phyloP scores from a whole-genome alignment of 2,888 invertebrate genomes.

The Melanostoma mellinum region DNA sequence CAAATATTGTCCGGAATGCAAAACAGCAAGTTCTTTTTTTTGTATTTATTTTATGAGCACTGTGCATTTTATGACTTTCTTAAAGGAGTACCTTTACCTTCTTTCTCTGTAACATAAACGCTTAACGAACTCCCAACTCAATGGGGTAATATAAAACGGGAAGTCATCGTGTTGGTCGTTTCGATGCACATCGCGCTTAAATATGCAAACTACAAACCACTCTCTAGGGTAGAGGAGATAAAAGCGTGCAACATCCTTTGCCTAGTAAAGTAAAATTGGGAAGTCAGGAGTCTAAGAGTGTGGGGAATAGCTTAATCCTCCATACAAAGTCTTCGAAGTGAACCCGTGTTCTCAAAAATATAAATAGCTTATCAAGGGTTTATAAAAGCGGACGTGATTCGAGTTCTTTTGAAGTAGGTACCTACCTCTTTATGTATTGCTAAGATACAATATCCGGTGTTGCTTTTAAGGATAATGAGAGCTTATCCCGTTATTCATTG shows the following conservation, averaged over 20 bases:
- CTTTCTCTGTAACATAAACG: slow-evolving; percentile 52
- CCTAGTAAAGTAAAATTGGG: slow-evolving; percentile 45
- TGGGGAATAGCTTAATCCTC: slow-evolving; percentile 50
- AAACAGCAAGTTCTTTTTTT: slow-evolving; percentile 16
- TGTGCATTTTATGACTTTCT: slow-evolving; percentile 41
- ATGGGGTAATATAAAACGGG: slow-evolving; percentile 54
- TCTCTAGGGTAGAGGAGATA: slow-evolving; percentile 16
- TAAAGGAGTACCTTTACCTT: slow-evolving; percentile 11
- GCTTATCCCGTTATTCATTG: slow-evolving; percentile 65
- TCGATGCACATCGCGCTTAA: slow-evolving; percentile 1
- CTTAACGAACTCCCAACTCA: slow-evolving; percentile 60
- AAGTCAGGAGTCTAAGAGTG: slow-evolving; percentile 50
- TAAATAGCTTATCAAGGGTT: slow-evolving; percentile 39
- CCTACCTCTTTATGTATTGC: slow-evolving; percentile 14
- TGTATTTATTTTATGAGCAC: neutral
- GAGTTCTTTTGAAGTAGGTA: slow-evolving; percentile 25
- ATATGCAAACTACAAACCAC: slow-evolving; percentile 48
- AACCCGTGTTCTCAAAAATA: neutral
- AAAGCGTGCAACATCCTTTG: slow-evolving; percentile 26
- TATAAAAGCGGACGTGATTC: slow-evolving; percentile 48
- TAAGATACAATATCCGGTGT: slow-evolving; percentile 48
- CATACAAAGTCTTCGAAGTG: neutral
- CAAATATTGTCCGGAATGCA: slow-evolving; percentile 41
- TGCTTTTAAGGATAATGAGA: slow-evolving; percentile 58
- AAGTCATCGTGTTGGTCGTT: slow-evolving; percentile 13